Base-by-base conservation (phyloP, 2,888 invertebrate genomes). In the Stenodema calcarata region DNA sequence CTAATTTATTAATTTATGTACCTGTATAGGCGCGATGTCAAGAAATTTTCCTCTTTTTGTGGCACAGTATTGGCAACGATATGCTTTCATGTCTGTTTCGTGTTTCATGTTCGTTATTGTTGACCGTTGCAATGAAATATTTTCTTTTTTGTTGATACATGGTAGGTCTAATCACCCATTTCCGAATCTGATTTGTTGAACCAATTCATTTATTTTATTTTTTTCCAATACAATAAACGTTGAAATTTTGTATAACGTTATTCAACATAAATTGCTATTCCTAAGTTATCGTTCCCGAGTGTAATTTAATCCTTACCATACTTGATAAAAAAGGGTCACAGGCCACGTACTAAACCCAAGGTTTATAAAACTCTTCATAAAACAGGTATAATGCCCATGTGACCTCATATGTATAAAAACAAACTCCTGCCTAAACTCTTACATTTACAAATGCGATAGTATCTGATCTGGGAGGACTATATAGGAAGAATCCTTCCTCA, bases 1-100 rank as follows among this genome's bases (percentile, higher is more conserved):
- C 35, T 78, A 78, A 78, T 78, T 44, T 78, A 78, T 44, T 78
- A 73, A 75, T 44, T 54, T 50, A 50, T 76, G 16, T 27, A 80
- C 27, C 28, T 42, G 50, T 80, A 30, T 16, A 30, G 80, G 23
- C 80, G 54, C 80, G 54, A 54, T 35, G 23, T 80, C 18, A 78
- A 23, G 78, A 78, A 44, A 18, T 41, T 41, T 23, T 27, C 41
- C 41, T 44, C 78, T 18, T 78, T 18, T 0, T 18, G 18, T 44
- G 44, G 44, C 47, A 27, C 78, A 78, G 27, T 44, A 27, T 78
- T 41, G 78, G 30, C 41, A 27, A 44, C 44, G 44, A 23, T 78
- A 44, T 35, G 73, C 41, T 35, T 73, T 16, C 7, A 73, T 73
- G 9, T 30, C 6, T 16, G 73, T 35, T 73, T 73, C 73, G 14